These are phyloP conservation scores for Aplysia californica DNA, from an alignment of 1,140 invertebrate species.

Conservation along the genomic window DNA sequence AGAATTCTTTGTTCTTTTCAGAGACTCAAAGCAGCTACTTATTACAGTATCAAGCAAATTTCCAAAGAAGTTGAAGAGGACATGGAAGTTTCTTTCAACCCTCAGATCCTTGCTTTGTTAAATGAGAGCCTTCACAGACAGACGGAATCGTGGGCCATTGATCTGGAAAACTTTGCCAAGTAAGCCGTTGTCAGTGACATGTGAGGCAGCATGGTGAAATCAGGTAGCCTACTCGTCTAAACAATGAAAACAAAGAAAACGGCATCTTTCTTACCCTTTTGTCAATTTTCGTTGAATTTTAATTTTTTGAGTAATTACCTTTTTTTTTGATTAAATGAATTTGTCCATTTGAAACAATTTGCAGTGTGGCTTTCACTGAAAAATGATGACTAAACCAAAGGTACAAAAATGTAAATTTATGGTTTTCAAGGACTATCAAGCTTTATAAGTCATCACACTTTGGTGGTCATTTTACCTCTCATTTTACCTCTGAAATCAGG, in stretches of 20 bases:
- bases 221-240: no score
- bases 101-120: conserved; percentile 43
- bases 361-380: neutral
- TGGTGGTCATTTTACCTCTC: no score
- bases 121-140: conserved; percentile 44
- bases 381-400: neutral
- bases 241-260: no score
- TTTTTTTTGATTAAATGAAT: neutral
- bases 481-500: no score
- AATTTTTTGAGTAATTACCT: neutral
- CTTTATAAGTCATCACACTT: no score
- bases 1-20: conserved; percentile 36
- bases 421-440: no score
- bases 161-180: conserved; percentile 56
- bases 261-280: neutral
- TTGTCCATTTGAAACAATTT: neutral
- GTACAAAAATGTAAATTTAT: no score
- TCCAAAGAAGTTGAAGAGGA: conserved; percentile 41
- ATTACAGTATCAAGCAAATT: conserved; percentile 44
- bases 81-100: conserved; percentile 33
- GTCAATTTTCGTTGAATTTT: neutral
- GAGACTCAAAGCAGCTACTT: conserved; percentile 48
- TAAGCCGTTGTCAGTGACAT: no score
- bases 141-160: conserved; percentile 33
- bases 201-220: no score